Conservation (phyloP, 53 echinoderm and acorn worm species). For the Actinopyga echinites region DNA sequence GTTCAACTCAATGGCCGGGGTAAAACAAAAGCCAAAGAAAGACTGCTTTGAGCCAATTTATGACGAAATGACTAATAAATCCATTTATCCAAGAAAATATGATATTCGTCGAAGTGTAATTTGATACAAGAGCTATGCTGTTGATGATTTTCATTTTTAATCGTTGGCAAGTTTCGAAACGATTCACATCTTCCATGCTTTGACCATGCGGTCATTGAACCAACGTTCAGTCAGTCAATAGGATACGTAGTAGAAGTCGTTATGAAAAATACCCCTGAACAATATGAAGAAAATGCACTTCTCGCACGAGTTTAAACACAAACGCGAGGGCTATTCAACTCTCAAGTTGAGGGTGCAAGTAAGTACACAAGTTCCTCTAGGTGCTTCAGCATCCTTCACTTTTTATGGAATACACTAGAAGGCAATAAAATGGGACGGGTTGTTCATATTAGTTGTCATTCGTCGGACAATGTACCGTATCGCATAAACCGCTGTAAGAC, state of each 20-base stretch:
- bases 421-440: neutral
- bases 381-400: too few relatives aligned
- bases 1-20: too few relatives aligned
- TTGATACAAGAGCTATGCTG: neutral
- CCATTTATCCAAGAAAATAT: slow-evolving; percentile 13
- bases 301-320: too few relatives aligned
- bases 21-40: too few relatives aligned
- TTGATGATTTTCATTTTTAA: neutral
- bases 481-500: too few relatives aligned
- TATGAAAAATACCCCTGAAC: neutral
- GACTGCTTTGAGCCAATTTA: slow-evolving; percentile 18
- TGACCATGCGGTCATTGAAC: neutral
- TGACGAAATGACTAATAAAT: slow-evolving; percentile 20
- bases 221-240: neutral
- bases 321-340: too few relatives aligned
- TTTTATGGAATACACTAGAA: too few relatives aligned
- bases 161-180: neutral
- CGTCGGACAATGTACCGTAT: too few relatives aligned
- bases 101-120: slow-evolving; percentile 16
- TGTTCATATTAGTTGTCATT: too few relatives aligned
- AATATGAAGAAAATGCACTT: neutral
- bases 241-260: neutral
- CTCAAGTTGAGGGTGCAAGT: too few relatives aligned
- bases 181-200: neutral
- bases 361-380: too few relatives aligned